Evolutionary conservation across 2,113 vertebrate genomes (phyloP).

Genomic region (Tychaedon coryphoeus): DNA sequence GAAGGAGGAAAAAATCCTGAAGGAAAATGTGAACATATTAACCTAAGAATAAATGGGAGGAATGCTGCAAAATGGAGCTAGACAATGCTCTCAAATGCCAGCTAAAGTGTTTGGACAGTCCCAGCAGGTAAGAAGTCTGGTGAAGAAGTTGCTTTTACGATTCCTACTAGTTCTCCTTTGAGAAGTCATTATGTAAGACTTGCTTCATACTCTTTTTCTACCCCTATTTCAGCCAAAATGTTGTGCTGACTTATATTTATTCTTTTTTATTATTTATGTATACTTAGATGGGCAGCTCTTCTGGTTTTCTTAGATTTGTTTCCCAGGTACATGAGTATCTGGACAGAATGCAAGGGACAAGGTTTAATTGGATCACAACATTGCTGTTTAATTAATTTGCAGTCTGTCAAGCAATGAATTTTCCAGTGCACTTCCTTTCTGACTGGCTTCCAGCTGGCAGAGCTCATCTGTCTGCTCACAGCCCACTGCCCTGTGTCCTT

Average conservation of each 20-base stretch:
- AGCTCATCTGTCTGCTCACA: background rate
- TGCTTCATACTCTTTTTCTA: background rate
- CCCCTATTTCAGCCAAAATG: background rate
- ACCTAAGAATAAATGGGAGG: background rate
- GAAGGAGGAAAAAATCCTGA: background rate
- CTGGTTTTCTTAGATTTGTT: background rate
- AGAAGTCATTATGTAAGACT: background rate
- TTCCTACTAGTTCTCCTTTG: background rate
- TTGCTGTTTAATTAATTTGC: slow-evolving; percentile 11
- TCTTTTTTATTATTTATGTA: background rate
- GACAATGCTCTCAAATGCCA: background rate
- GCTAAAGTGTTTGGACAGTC: background rate
- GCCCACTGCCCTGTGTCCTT: background rate
- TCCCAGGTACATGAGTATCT: background rate
- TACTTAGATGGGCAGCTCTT: background rate
- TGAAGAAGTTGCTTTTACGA: background rate
- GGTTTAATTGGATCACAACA: background rate
- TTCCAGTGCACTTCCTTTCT: background rate
- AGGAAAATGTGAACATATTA: background rate
- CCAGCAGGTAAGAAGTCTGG: background rate
- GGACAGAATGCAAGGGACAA: background rate
- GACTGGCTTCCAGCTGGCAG: background rate
- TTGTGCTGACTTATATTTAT: background rate
- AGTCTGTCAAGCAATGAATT: slow-evolving; percentile 5
- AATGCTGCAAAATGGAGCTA: background rate